A percentile compares a stretch with the other conserved stretches of the same genome.
phyloP scores from a whole-genome alignment of 2,888 invertebrate genomes.

The Thereva unica region DNA sequence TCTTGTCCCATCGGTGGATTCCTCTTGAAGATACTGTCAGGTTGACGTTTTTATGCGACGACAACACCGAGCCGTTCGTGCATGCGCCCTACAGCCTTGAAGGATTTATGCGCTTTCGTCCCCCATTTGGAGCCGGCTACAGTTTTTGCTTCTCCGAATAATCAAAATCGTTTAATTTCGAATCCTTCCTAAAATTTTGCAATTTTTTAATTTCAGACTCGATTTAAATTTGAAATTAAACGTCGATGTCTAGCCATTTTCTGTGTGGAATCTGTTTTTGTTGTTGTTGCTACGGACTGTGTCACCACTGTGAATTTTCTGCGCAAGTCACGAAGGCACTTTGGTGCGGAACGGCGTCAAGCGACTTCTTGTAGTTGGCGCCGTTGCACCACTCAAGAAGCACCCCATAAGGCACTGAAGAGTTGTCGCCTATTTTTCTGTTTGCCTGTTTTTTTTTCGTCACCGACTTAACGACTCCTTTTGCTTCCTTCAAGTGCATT shows the following conservation, averaged over 20 bases:
- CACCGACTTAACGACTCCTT: no score
- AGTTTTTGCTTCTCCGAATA: background rate
- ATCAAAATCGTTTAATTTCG: background rate
- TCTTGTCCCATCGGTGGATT: constrained; percentile 37
- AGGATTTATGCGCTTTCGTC: constrained; percentile 27
- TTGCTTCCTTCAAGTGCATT: no score
- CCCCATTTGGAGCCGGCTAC: background rate
- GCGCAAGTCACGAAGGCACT: constrained; percentile 19
- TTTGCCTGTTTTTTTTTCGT: constrained; percentile 4
- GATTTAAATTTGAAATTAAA: constrained; percentile 29
- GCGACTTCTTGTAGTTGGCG: constrained; percentile 37
- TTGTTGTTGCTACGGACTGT: background rate
- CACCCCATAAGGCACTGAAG: constrained; percentile 19
- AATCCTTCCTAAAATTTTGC: constrained; percentile 3
- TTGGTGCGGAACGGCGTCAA: constrained; percentile 31
- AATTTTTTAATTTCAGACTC: constrained; percentile 28
- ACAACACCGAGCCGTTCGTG: background rate
- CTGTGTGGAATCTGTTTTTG: constrained; percentile 21
- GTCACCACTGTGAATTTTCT: constrained; percentile 7
- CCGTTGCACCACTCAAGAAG: constrained; percentile 21
- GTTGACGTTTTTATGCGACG: constrained; percentile 39
- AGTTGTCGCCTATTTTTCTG: constrained; percentile 40
- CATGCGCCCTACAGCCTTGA: constrained; percentile 7
- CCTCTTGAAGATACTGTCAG: constrained; percentile 34
- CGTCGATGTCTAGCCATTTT: background rate